These are phyloP conservation scores for Lithophane ornitopus DNA, from an alignment of 2,888 invertebrate genomes.

Conservation along the genomic window DNA sequence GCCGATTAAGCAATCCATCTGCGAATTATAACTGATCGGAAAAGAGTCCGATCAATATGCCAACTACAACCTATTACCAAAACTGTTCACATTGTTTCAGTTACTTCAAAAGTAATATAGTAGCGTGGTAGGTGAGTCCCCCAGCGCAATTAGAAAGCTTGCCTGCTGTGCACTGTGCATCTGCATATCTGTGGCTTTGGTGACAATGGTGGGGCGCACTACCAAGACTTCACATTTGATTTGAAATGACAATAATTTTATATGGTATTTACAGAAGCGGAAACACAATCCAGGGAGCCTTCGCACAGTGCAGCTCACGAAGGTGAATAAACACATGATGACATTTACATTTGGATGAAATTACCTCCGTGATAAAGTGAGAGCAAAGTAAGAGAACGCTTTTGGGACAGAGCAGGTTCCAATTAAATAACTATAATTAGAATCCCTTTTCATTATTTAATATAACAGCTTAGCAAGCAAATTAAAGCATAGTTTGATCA, in stretches of 20 bases:
- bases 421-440: conserved; percentile 70
- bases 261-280: conserved; percentile 80
- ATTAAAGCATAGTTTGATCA: background rate
- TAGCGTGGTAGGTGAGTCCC: conserved; percentile 80
- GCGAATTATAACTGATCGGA: background rate
- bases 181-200: conserved; percentile 51
- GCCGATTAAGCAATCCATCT: background rate
- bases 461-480: conserved; percentile 9
- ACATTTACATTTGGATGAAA: conserved; percentile 60
- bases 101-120: conserved; percentile 87
- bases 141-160: conserved; percentile 64
- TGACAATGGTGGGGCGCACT: conserved; percentile 40
- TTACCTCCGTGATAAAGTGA: conserved; percentile 69
- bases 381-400: conserved; percentile 65
- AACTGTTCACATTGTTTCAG: conserved; percentile 87
- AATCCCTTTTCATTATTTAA: conserved; percentile 31
- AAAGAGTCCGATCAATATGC: background rate
- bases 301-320: conserved; percentile 85
- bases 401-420: conserved; percentile 62
- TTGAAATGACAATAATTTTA: conserved; percentile 14
- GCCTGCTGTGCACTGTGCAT: conserved; percentile 65
- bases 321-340: conserved; percentile 65
- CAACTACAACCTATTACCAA: conserved; percentile 47
- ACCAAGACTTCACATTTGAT: conserved; percentile 3
- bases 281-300: conserved; percentile 81